A percentile compares a stretch with the other conserved stretches of the same genome.
Conservation (phyloP, 2,113 vertebrate genomes). For the Natator depressus region DNA sequence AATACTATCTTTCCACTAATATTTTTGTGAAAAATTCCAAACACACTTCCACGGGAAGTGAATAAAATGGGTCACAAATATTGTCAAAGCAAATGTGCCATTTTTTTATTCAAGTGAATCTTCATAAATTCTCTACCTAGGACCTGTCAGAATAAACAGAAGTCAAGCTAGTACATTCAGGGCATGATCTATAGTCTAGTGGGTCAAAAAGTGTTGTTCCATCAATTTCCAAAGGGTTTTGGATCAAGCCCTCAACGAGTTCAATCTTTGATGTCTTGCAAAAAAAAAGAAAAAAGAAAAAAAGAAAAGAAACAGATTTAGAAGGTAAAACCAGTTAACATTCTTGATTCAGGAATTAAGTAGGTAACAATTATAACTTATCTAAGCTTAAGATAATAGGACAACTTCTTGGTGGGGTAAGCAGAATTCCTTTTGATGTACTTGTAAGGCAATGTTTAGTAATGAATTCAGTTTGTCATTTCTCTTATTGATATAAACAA, state of each 20-base stretch:
- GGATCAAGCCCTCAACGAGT: neutral
- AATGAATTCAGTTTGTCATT: neutral
- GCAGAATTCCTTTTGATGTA: neutral
- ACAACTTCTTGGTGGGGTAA: neutral
- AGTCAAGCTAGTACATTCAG: neutral
- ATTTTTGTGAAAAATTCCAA: neutral
- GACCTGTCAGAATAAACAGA: neutral
- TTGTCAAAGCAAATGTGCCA: neutral
- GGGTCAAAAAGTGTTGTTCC: neutral
- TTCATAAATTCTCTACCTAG: neutral
- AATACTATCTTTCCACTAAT: neutral
- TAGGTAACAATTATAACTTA: neutral
- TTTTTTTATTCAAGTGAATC: neutral
- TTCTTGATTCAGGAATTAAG: neutral
- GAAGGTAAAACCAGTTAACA: neutral
- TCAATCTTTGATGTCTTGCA: neutral
- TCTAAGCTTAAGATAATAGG: neutral
- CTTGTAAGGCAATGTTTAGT: neutral
- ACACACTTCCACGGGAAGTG: neutral
- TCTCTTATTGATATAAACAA: neutral
- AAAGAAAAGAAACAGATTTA: neutral
- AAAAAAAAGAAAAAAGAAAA: neutral
- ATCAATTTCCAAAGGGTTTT: neutral
- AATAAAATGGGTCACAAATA: neutral
- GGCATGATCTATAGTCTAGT: neutral